Evolutionary conservation across 2,113 vertebrate genomes (phyloP), one percentile per base, ranked within the genome.

Genomic region (Circaetus cinerascens): DNA sequence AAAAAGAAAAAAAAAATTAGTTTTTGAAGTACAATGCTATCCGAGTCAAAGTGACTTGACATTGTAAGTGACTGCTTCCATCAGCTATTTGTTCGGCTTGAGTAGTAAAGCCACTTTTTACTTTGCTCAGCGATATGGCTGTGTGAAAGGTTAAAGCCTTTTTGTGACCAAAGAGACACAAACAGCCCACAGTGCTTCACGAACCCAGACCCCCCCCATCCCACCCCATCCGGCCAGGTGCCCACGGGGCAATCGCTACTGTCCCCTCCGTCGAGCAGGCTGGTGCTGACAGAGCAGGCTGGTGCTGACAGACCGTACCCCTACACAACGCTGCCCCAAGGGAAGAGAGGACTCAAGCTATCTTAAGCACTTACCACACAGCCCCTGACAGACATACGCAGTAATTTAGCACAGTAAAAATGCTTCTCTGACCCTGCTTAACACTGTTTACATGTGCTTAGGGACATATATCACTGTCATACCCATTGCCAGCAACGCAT

Each of bases 201-300:
- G 36, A 68, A 57, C 6, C 45, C 59, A 50, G 36, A 10, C 3
- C 4, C 22, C 9, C 9, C 2, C 29, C 26, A 56, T 56, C 36
- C 50, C 19, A 45, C 13, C 23, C 26, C 19, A 45, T 8, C 25
- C 15, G 2, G 9, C 17, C 68, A 60, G 36, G 6, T 14, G 32
- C 14, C 81, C 73, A 53, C 3, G 3, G 51, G 73, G 63, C 73
- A 59, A 62, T 13, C 3, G 0, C 45, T 0, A 9, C 32, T 2
- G 48, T 38, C 64, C 75, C 60, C 72, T 43, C 2, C 3, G 48
- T 4, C 0, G 0, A 84, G 45, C 43, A 69, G 27, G 40, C 41
- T 57, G 50, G n/a, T n/a, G n/a, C n/a, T n/a, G n/a, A n/a, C n/a
- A n/a, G 0, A 84, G 45, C 43, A 69, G 27, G 40, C 41, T 57